These are phyloP conservation scores for Trichonephila clavata DNA, from an alignment of 1,140 invertebrate species.

Conservation along the genomic window DNA sequence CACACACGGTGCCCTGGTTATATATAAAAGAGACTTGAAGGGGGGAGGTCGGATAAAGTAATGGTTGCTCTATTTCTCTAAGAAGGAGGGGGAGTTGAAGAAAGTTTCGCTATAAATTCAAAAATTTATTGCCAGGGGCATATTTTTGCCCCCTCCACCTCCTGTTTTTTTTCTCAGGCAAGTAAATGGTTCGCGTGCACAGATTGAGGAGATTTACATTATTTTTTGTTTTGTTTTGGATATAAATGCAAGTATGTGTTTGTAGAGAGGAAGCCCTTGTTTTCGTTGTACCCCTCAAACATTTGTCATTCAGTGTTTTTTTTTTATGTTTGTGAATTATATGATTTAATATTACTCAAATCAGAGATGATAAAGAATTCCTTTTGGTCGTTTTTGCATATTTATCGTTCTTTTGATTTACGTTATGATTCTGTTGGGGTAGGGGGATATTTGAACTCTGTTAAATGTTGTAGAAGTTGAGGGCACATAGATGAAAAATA, in stretches of 20 bases:
- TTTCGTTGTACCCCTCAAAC: not conserved
- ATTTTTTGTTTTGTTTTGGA: not conserved
- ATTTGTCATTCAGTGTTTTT: no score
- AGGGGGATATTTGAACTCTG: not conserved
- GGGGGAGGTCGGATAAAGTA: not conserved
- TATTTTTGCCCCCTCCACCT: not conserved
- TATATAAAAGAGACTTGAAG: not conserved
- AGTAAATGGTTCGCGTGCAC: conserved; percentile 30
- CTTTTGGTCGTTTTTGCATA: not conserved
- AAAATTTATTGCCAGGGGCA: conserved; percentile 37
- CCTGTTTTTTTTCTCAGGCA: conserved; percentile 8
- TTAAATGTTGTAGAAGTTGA: not conserved
- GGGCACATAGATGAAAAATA: no score
- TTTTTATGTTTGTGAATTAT: not conserved
- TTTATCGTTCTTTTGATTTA: not conserved
- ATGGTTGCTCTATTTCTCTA: not conserved
- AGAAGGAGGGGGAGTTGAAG: not conserved
- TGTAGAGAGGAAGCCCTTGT: no score
- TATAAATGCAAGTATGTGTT: conserved; percentile 50
- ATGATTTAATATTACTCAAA: conserved; percentile 13
- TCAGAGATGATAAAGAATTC: not conserved
- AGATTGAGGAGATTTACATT: conserved; percentile 11
- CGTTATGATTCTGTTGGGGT: not conserved
- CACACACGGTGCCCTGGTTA: not conserved
- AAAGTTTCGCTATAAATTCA: conserved; percentile 51